Conservation (phyloP, 2,888 invertebrate species). For the Drosophila birchii region DNA sequence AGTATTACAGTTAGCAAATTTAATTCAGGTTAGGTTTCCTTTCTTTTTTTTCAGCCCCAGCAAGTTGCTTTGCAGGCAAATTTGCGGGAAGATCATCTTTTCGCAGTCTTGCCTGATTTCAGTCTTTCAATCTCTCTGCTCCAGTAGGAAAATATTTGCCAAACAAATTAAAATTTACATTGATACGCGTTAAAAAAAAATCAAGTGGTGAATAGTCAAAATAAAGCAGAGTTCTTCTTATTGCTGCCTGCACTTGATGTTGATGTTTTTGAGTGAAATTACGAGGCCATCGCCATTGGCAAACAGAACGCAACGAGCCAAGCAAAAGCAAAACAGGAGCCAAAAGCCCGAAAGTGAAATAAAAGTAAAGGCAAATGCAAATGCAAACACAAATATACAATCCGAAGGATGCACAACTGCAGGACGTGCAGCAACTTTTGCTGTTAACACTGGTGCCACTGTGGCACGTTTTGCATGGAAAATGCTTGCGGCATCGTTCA, state of each 20-base stretch:
- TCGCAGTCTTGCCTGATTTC: conserved; percentile 13
- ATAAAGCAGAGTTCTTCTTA: conserved; percentile 38
- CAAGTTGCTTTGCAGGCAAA: conserved; percentile 42
- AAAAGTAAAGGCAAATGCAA: conserved; percentile 61
- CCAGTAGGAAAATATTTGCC: conserved; percentile 67
- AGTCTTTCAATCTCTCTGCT: not conserved
- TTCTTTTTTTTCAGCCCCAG: conserved; percentile 7
- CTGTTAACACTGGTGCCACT: conserved; percentile 11
- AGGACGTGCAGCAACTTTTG: conserved; percentile 36
- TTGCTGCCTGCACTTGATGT: conserved; percentile 39
- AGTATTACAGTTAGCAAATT: conserved; percentile 16
- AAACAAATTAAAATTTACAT: conserved; percentile 79
- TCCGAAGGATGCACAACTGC: conserved; percentile 26
- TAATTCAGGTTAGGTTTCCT: not conserved
- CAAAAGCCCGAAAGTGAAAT: conserved; percentile 56
- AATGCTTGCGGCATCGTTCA: conserved; percentile 38
- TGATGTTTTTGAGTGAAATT: conserved; percentile 65
- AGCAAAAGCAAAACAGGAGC: conserved; percentile 13
- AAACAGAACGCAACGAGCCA: conserved; percentile 53
- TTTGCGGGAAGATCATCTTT: conserved; percentile 30
- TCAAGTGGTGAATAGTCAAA: conserved; percentile 3
- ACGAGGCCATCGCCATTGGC: conserved; percentile 63
- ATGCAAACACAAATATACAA: conserved; percentile 72
- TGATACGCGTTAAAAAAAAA: conserved; percentile 58
- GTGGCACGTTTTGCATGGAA: conserved; percentile 35